Percentiles rank a stretch among this genome's conserved stretches.
phyloP scores from a whole-genome alignment of 2,113 vertebrate genomes.

The Microcebus griseorufus region DNA sequence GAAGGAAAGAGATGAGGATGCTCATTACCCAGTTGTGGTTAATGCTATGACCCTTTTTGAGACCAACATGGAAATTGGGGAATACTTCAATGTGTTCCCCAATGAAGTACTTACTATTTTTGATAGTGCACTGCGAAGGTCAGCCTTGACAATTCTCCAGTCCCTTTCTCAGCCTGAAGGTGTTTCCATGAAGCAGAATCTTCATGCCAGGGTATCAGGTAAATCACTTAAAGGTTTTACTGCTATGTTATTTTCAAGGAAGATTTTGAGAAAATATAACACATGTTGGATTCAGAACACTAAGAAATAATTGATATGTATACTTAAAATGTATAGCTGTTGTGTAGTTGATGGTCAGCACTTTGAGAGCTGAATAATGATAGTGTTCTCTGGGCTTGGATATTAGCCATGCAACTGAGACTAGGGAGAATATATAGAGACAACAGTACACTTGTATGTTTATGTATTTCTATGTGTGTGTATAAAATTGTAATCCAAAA shows the following conservation, averaged over 20 bases:
- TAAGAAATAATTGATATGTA: slow-evolving; percentile 39
- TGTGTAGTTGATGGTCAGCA: not conserved
- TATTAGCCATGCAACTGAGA: not conserved
- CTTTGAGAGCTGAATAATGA: not conserved
- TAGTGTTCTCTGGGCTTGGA: not conserved
- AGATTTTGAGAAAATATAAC: not conserved
- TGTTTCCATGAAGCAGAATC: slow-evolving; percentile 85
- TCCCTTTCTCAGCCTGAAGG: not conserved
- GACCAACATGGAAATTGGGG: slow-evolving; percentile 96
- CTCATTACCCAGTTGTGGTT: slow-evolving; percentile 91
- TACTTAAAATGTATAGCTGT: not conserved
- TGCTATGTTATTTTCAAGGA: not conserved
- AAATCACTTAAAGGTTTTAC: slow-evolving; percentile 54
- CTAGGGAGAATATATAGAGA: not conserved
- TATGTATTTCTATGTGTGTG: not conserved
- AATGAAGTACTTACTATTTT: slow-evolving; percentile 90
- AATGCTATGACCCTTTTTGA: slow-evolving; percentile 97
- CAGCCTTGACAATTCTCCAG: slow-evolving; percentile 81
- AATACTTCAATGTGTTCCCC: slow-evolving; percentile 94
- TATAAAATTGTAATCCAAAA: not conserved
- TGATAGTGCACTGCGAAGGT: slow-evolving; percentile 89
- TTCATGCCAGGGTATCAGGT: slow-evolving; percentile 94
- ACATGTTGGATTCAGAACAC: not conserved
- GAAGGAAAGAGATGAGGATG: slow-evolving; percentile 82
- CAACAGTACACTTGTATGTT: not conserved